Base-by-base conservation (phyloP, 2,113 vertebrate species). In the Poecilia latipinna region DNA sequence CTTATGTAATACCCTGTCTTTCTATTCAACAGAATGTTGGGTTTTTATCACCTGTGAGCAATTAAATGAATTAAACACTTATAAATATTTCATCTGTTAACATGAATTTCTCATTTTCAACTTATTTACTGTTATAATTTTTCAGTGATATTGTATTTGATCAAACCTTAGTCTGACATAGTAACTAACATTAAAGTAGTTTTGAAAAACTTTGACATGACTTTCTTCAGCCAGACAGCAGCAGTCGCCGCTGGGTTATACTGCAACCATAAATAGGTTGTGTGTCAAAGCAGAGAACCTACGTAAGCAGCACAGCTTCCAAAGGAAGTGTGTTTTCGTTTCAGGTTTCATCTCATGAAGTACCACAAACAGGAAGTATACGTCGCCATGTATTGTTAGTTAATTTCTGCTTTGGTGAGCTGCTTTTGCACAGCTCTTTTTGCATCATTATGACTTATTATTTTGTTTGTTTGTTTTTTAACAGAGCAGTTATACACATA, bases 301-400 rank as follows among this genome's bases (percentile, higher is more conserved):
- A 17, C n/a, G n/a, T 2, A 8, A 63, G 68, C 33, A 61, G 26
- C 37, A 6, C 33, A 65, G 10, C 65, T 72, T 78, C 31, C 19
- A 15, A 39, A 73, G 73, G 73, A 88, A 82, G 67, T 85, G 19
- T 67, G 26, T n/a, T 70, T 48, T 67, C 42, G 35, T 82, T 83
- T 81, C 10, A 68, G 12, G 42, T 69, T 35, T 74, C 64, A 57
- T 73, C 32, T 60, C 10, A 42, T 60, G 19, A 33, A 48, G 69
- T 72, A 42, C 74, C 26, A 72, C 13, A 60, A 81, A 82, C 70
- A 70, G 75, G 70, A 79, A 84, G 66, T 65, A 13, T 68, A 42
- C 28, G 68, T 57, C 63, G 35, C 12, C n/a, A 17, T 29, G 35
- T 28, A 68, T 74, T 51, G 8, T 4, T 61, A 11, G 44, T 44